Conservation (phyloP, 2,888 invertebrate species). For the Aporophyla nigra region DNA sequence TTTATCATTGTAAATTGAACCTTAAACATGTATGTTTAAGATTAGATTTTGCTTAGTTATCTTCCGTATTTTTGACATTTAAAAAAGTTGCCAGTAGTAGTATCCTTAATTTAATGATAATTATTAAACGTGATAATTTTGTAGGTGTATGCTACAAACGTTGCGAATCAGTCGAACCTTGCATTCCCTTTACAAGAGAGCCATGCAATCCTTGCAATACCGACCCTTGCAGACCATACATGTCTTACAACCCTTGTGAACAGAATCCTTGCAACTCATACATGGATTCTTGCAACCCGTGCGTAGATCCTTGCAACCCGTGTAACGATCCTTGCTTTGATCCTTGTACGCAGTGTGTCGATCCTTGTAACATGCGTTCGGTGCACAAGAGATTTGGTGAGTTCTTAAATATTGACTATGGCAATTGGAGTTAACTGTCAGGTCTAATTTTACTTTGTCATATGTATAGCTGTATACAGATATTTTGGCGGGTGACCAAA, state of each 20-base stretch:
- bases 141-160: conserved; percentile 78
- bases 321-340: conserved; percentile 7
- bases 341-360: conserved; percentile 19
- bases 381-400: conserved; percentile 85
- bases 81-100: neutral
- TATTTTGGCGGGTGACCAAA: no score
- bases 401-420: conserved; percentile 66
- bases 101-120: neutral
- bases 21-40: neutral
- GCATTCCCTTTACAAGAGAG: conserved; percentile 38
- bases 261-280: conserved; percentile 32
- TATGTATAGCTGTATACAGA: no score
- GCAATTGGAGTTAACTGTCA: no score
- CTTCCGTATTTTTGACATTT: neutral
- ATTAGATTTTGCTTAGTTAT: conserved; percentile 25
- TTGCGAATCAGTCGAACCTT: conserved; percentile 64
- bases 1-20: conserved; percentile 39
- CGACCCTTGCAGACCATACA: conserved; percentile 56
- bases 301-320: conserved; percentile 6
- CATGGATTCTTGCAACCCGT: conserved; percentile 24
- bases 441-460: no score
- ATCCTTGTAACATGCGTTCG: conserved; percentile 58
- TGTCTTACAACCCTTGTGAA: conserved; percentile 28
- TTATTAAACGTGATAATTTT: conserved; percentile 59
- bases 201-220: conserved; percentile 7